Base-by-base conservation (phyloP, 2,113 vertebrate species). In the Lichenostomus cassidix region DNA sequence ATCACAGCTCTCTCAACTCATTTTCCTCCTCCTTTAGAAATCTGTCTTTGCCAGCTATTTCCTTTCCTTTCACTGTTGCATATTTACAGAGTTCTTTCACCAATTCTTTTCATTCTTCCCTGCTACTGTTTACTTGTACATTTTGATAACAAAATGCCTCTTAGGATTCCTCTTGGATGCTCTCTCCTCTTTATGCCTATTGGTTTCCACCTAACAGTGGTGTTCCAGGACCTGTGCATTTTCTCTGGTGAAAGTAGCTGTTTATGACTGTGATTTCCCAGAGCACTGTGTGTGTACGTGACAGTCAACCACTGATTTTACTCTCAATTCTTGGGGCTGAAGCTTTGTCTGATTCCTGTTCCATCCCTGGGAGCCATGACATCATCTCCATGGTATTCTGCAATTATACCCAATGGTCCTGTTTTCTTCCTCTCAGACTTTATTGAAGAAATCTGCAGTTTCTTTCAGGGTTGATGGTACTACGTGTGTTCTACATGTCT, bases 361-460 rank as follows among this genome's bases (percentile, higher is more conserved):
- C 63, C 21, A 15, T 83, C 64, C 5, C 3, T 93, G 70, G 69
- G 53, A 93, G 78, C 75, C 12, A 3, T 95, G 92, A 93, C 63
- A 71, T 93, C 82, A 93, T 78, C 84, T 79, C 62, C 41, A 35
- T 76, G 82, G 87, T 56, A 95, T 96, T 94, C 69, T 92, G 78
- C 87, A 91, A 91, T 63, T 23, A 60, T 80, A 87, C 28, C 53
- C 16, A 83, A 86, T 5, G 6, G 37, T 90, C 49, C 20, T 74
- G 47, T 41, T 59, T 82, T 90, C 90, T 77, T 58, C 62, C 50
- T 29, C 31, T 70, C 42, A 50, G 79, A 65, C 17, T 59, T 93
- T 71, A 93, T n/a, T 90, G 85, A 83, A 77, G 42, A 81, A 89
- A 58, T 83, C 52, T 67, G 64, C 55, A 4, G 49, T 46, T 80